Percentiles rank a stretch among this genome's conserved stretches.
Conservation (phyloP, 2,797 vertebrate genomes). For the Rallus crepitans region DNA sequence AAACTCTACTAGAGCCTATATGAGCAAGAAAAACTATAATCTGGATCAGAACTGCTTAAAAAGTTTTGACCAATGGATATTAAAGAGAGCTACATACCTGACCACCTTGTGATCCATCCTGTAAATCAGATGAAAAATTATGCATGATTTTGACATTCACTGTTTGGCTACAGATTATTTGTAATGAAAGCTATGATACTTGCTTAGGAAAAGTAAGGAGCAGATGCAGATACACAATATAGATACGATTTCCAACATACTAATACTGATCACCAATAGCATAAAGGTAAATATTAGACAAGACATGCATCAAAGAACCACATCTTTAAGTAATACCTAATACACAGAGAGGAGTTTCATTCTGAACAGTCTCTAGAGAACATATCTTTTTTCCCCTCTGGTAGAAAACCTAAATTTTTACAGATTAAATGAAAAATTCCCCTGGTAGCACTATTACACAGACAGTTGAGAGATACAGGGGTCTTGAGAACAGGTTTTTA, state of each 20-base stretch:
- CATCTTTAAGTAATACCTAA: background rate
- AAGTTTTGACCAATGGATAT: background rate
- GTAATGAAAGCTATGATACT: background rate
- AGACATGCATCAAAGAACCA: background rate
- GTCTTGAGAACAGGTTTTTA: background rate
- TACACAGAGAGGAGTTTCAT: background rate
- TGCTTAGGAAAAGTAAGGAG: background rate
- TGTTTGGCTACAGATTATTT: background rate
- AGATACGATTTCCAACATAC: background rate
- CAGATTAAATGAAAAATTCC: background rate
- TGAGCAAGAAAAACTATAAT: background rate
- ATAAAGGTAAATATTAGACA: background rate
- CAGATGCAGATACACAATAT: background rate
- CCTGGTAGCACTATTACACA: background rate
- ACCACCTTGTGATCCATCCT: conserved; percentile 24
- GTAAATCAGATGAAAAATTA: background rate
- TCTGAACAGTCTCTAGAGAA: background rate
- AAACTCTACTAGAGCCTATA: background rate
- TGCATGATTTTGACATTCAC: background rate
- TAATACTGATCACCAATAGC: background rate
- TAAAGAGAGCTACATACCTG: background rate
- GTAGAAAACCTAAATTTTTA: background rate
- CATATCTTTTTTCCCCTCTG: background rate
- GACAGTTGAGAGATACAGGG: background rate
- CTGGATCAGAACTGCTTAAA: background rate